Percentiles rank a stretch among this genome's conserved stretches.
Conservation (phyloP, 2,113 vertebrate species). For the Tenebrosternarchus preto region DNA sequence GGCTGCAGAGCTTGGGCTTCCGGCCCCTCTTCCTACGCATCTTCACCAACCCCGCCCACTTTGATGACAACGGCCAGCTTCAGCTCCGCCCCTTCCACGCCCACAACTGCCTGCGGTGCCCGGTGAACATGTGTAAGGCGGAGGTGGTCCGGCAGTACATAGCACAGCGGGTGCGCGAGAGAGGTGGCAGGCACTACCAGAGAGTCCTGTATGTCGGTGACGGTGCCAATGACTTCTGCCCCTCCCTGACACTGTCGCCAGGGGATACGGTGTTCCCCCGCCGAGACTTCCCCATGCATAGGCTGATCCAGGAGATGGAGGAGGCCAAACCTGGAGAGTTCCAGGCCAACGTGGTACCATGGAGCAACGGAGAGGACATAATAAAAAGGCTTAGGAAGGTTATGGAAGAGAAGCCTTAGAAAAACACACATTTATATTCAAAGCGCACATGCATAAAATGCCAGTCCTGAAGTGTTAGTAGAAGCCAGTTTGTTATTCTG, state of each 20-base stretch:
- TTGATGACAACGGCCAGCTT: conserved; percentile 83
- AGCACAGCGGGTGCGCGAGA: conserved; percentile 78
- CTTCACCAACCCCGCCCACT: conserved; percentile 87
- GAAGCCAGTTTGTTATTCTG: not conserved
- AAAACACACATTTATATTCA: not conserved
- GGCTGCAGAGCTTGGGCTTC: conserved; percentile 76
- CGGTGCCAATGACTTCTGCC: conserved; percentile 97
- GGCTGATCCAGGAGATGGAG: conserved; percentile 81
- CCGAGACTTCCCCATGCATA: conserved; percentile 90
- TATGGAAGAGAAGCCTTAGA: conserved; percentile 65
- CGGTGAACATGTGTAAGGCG: conserved; percentile 94
- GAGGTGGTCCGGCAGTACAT: conserved; percentile 85
- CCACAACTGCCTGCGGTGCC: conserved; percentile 87
- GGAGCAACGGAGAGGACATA: conserved; percentile 83
- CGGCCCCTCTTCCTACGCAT: conserved; percentile 84
- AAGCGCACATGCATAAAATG: not conserved
- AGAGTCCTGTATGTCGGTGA: conserved; percentile 91
- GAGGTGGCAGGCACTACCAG: conserved; percentile 80
- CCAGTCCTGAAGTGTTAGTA: not conserved
- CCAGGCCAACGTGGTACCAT: conserved; percentile 85
- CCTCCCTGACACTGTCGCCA: conserved; percentile 73
- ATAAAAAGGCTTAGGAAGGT: conserved; percentile 81
- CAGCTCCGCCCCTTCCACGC: conserved; percentile 88
- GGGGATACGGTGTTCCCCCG: conserved; percentile 87
- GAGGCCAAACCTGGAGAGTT: conserved; percentile 80